Conservation (phyloP, 2,888 invertebrate species). For the Cheilosia scutellata region DNA sequence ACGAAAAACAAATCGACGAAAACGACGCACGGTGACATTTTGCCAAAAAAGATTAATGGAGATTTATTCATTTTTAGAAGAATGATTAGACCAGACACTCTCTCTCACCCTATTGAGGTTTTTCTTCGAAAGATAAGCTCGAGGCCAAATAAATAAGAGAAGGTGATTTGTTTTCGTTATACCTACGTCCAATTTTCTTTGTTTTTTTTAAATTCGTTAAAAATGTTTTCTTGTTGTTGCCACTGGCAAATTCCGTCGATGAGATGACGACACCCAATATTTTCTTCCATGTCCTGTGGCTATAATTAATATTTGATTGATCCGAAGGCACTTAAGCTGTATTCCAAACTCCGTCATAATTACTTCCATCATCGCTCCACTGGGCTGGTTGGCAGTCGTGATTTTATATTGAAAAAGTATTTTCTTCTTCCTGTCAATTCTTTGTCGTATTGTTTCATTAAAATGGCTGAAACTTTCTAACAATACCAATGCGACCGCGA, state of each 20-base stretch:
- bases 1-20: background rate
- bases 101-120: background rate
- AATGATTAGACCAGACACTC: background rate
- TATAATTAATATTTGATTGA: too few species aligned
- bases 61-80: conserved; percentile 10
- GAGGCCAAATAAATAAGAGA: background rate
- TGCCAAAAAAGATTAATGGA: conserved; percentile 13
- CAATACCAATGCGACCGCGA: too few species aligned
- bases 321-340: too few species aligned
- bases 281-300: too few species aligned
- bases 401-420: too few species aligned
- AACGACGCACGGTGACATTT: background rate
- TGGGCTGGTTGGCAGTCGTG: too few species aligned
- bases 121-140: background rate
- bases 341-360: too few species aligned
- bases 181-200: background rate
- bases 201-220: background rate
- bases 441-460: too few species aligned
- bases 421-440: too few species aligned
- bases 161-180: background rate
- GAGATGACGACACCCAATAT: background rate
- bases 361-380: too few species aligned
- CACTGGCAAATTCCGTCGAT: background rate
- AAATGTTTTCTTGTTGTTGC: background rate
- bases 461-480: too few species aligned